Conservation (phyloP, 2,113 vertebrate genomes). For the Lepus europaeus region DNA sequence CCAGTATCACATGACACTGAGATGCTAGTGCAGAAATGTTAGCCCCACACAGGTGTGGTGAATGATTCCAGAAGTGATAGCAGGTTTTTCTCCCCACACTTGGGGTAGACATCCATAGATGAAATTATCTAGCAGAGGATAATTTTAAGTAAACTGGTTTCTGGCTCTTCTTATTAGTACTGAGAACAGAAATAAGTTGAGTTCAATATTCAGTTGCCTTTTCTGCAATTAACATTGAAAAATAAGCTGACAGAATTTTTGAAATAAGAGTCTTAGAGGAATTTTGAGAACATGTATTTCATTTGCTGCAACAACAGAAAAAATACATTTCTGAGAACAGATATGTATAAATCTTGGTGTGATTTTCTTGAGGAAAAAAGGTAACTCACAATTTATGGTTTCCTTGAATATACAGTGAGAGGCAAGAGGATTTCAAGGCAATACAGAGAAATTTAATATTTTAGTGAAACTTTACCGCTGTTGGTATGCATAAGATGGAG, state of each 20-base stretch:
- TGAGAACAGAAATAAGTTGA: slow-evolving; percentile 32
- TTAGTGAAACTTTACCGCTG: not conserved
- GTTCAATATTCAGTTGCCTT: not conserved
- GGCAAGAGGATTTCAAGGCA: slow-evolving; percentile 13
- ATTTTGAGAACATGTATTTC: slow-evolving; percentile 32
- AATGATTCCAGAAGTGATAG: slow-evolving; percentile 24
- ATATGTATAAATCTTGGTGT: slow-evolving; percentile 29
- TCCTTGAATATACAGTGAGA: not conserved
- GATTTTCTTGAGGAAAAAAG: slow-evolving; percentile 55
- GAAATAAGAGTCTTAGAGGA: slow-evolving; percentile 58
- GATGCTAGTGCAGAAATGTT: not conserved
- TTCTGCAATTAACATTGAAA: slow-evolving; percentile 58
- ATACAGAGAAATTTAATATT: slow-evolving; percentile 9
- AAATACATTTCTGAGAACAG: slow-evolving; percentile 60
- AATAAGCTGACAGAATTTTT: slow-evolving; percentile 63
- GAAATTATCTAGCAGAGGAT: slow-evolving; percentile 43
- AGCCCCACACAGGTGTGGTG: not conserved
- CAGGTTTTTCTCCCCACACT: not conserved
- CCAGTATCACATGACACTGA: not conserved
- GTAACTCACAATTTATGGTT: slow-evolving; percentile 39
- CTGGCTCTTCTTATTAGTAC: slow-evolving; percentile 27
- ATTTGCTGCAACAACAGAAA: slow-evolving; percentile 24
- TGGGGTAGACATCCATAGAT: not conserved
- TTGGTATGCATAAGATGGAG: not conserved
- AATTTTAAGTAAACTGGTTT: slow-evolving; percentile 55